Evolutionary conservation across 2,888 invertebrate species (phyloP), one percentile per base, ranked within the genome.

Genomic region (Micoletzkya japonica): DNA sequence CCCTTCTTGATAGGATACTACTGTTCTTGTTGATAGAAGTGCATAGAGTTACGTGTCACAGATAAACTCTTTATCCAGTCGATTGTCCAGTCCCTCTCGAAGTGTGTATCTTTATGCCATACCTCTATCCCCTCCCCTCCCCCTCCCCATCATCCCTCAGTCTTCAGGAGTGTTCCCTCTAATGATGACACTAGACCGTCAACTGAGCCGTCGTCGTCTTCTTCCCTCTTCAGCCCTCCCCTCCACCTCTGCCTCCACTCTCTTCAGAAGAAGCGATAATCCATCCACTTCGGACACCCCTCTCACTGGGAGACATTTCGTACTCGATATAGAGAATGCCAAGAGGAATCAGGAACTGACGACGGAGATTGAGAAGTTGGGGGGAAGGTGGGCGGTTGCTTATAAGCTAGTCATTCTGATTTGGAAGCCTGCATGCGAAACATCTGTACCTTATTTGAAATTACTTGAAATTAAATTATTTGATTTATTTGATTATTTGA

Each of bases 291-390:
- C 50, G 2, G 14, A 28, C 26, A 44, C 49, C 7, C 28, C 52
- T 7, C 44, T 67, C 14, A 24, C 28, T 14, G 67, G 57, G 24
- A 67, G 57, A 36, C 57, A 67, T n/a, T 67, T 67, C 57, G 67
- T 67, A 7, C 32, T 67, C 32, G 67, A 67, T 28, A 32, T 67
- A 4, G 67, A 67, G 57, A 67, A 67, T 20, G n/a, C 4, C n/a
- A 17, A 32, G 30, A 4, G 34, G 14, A n/a, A n/a, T 20, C 57
- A 37, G 39, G 30, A 57, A n/a, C 20, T 67, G 57, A 67, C 57
- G 0, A 24, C n/a, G 14, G 67, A 67, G 30, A 67, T 67, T 17
- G 64, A 64, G 52, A 64, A 64, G 28, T 26, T 64, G 10, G 64
- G 64, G 24, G 64, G 64, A 10, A n/a, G 64, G 64, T 64, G 3